Percentiles rank a stretch among this genome's conserved stretches.
Evolutionary conservation across 2,888 invertebrate genomes (phyloP).

Genomic region (Cephus pulcher): DNA sequence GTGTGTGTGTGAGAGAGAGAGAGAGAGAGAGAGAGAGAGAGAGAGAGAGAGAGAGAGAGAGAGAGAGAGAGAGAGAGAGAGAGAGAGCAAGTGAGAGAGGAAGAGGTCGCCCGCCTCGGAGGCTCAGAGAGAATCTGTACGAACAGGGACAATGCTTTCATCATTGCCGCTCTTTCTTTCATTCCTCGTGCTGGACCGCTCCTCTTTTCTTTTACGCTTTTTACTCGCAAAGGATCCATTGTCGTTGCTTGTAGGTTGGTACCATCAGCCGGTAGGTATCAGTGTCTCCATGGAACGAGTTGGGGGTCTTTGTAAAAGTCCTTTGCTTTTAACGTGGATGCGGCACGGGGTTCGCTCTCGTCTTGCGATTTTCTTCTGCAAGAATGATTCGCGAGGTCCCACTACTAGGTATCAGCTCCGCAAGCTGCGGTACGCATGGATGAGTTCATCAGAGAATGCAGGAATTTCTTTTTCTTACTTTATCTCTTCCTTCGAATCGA

Average conservation of each 20-base stretch:
- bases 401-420: not conserved
- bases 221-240: slow-evolving; percentile 63
- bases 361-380: not conserved
- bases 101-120: slow-evolving; percentile 26
- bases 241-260: slow-evolving; percentile 58
- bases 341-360: not conserved
- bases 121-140: slow-evolving; percentile 39
- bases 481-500: not conserved
- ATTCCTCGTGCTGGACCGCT: slow-evolving; percentile 46
- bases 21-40: slow-evolving; percentile 9
- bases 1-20: not conserved
- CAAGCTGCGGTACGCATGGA: not conserved
- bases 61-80: slow-evolving; percentile 2
- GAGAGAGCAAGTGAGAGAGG: slow-evolving; percentile 30
- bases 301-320: slow-evolving; percentile 48
- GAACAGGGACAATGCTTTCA: slow-evolving; percentile 66
- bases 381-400: not conserved
- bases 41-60: slow-evolving; percentile 27
- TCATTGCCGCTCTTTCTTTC: slow-evolving; percentile 65
- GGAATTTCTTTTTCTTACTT: not conserved
- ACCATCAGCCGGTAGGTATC: slow-evolving; percentile 45
- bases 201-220: slow-evolving; percentile 30
- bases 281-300: slow-evolving; percentile 51
- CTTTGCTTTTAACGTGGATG: slow-evolving; percentile 30
- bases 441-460: not conserved